Evolutionary conservation across 2,797 vertebrate genomes (phyloP).

Genomic region (Falco berigora): DNA sequence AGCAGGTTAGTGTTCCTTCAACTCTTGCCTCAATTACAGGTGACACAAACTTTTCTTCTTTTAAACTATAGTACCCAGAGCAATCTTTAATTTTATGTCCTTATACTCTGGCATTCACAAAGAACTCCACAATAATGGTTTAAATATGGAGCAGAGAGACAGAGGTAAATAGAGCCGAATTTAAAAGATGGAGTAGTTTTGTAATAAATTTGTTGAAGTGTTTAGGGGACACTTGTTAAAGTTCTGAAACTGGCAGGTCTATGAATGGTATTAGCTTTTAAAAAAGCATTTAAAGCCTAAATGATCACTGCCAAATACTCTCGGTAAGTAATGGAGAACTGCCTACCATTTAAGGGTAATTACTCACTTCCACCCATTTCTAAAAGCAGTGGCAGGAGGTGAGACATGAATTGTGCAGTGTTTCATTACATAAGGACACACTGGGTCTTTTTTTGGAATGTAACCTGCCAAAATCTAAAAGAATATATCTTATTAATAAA

Average conservation of each 20-base stretch:
- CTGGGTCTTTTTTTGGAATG: not conserved
- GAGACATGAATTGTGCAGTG: constrained; percentile 14
- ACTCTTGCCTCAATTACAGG: not conserved
- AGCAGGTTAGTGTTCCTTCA: not conserved
- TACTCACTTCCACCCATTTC: constrained; percentile 15
- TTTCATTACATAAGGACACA: constrained; percentile 27
- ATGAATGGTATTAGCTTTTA: not conserved
- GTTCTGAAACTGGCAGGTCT: not conserved
- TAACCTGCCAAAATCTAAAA: constrained; percentile 35
- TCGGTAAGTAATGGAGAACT: constrained; percentile 22
- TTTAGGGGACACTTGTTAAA: not conserved
- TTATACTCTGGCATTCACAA: not conserved
- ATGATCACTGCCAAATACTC: constrained; percentile 4
- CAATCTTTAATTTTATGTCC: not conserved
- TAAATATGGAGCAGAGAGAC: not conserved
- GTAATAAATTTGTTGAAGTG: not conserved
- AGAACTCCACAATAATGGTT: not conserved
- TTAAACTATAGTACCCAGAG: not conserved
- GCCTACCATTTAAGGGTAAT: constrained; percentile 31
- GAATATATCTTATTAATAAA: constrained; percentile 42
- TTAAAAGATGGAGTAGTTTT: not conserved
- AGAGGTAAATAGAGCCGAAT: not conserved
- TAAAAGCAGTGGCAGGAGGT: constrained; percentile 40
- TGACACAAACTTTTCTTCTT: not conserved
- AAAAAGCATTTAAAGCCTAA: constrained; percentile 41